phyloP scores from a whole-genome alignment of 2,797 vertebrate species.

The Darevskia mixta region DNA sequence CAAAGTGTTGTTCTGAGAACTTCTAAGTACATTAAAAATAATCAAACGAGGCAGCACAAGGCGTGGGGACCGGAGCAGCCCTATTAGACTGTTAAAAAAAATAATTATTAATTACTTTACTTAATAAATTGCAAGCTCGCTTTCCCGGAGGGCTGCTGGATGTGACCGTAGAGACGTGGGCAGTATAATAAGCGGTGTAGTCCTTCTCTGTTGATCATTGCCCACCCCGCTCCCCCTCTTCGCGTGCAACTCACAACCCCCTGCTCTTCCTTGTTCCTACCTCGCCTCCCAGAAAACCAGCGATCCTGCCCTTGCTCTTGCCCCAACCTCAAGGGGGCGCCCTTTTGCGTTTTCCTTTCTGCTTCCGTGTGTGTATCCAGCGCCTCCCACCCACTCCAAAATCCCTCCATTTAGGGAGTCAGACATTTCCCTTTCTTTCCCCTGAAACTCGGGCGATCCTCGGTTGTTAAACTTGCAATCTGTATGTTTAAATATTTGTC shows the following conservation, averaged over 20 bases:
- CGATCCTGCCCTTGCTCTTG: neutral
- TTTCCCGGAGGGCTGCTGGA: neutral
- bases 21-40: neutral
- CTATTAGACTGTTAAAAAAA: slow-evolving; percentile 10
- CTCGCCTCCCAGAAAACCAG: slow-evolving; percentile 6
- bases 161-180: neutral
- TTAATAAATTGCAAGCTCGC: slow-evolving; percentile 18
- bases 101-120: slow-evolving; percentile 26
- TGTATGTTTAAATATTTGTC: slow-evolving; percentile 18
- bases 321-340: neutral
- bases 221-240: neutral
- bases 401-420: neutral
- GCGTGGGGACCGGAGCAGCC: slow-evolving; percentile 10
- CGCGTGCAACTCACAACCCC: neutral
- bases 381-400: neutral
- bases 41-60: slow-evolving; percentile 9
- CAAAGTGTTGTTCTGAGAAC: neutral
- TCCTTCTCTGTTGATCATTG: neutral
- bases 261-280: neutral
- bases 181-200: neutral
- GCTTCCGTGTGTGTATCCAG: neutral
- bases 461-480: neutral
- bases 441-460: neutral
- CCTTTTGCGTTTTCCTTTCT: neutral
- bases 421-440: too few species aligned